phyloP scores from a whole-genome alignment of 2,888 invertebrate genomes.

The Drosophila fulvimacula region DNA sequence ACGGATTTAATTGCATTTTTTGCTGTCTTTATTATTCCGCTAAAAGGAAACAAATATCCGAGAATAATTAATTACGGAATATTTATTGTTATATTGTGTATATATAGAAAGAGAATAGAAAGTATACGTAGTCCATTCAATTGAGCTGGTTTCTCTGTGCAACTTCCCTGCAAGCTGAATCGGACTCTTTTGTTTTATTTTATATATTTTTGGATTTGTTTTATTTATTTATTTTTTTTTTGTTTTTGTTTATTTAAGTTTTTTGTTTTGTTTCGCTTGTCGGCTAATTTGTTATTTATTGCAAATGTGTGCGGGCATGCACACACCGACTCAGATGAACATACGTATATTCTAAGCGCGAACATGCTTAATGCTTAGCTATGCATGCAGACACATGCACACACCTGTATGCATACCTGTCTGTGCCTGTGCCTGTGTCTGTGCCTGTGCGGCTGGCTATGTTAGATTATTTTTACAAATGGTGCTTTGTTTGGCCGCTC shows the following conservation, averaged over 20 bases:
- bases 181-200: constrained; percentile 7
- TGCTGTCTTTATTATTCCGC: background rate
- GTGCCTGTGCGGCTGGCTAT: background rate
- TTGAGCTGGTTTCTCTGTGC: constrained; percentile 5
- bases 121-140: background rate
- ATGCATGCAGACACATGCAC: constrained; percentile 1
- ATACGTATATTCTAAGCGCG: constrained; percentile 9
- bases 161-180: constrained; percentile 1
- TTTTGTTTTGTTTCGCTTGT: constrained; percentile 6
- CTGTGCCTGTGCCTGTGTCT: background rate
- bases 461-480: constrained; percentile 53
- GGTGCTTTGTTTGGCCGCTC: constrained; percentile 64
- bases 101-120: constrained; percentile 5
- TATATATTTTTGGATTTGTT: constrained; percentile 1
- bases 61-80: constrained; percentile 17
- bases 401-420: constrained; percentile 4
- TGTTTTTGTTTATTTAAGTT: constrained; percentile 18
- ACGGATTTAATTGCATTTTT: background rate
- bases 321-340: background rate
- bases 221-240: constrained; percentile 11
- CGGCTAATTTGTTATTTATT: constrained; percentile 55
- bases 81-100: background rate
- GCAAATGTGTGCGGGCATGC: constrained; percentile 27
- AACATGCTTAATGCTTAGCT: background rate
- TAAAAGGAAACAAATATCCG: constrained; percentile 5